A percentile compares a stretch with the other conserved stretches of the same genome.
These are phyloP conservation scores for Axinella damicornis DNA, from an alignment of 37 sponge, comb jelly and placozoan genomes.

Conservation along the genomic window DNA sequence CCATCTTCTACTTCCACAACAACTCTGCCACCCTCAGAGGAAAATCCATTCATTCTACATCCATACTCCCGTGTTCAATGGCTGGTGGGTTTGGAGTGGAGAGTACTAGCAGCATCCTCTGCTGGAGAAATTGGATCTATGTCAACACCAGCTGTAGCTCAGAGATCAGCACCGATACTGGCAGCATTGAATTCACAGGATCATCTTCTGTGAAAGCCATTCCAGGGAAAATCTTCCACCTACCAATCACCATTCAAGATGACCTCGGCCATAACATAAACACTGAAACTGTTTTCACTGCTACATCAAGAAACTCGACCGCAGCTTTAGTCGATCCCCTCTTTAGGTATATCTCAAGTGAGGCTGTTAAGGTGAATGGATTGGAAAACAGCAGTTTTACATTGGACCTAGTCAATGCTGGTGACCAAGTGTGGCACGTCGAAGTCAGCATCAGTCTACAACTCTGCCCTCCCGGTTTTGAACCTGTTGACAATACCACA, in stretches of 20 bases:
- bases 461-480: conserved; percentile 35
- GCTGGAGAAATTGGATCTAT: conserved; percentile 28
- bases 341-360: neutral
- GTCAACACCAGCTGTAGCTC: no score
- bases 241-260: conserved; percentile 36
- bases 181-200: neutral
- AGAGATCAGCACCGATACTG: neutral
- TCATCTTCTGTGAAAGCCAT: neutral
- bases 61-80: conserved; percentile 52
- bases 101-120: neutral
- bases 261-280: conserved; percentile 24
- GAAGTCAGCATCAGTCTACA: conserved; percentile 2
- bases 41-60: conserved; percentile 60
- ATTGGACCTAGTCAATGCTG: neutral
- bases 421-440: conserved; percentile 14
- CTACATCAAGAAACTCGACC: neutral
- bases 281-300: conserved; percentile 3
- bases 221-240: conserved; percentile 39
- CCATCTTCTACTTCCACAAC: conserved; percentile 33
- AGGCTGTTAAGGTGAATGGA: neutral
- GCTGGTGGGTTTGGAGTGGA: neutral
- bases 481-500: neutral
- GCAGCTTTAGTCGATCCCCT: neutral
- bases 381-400: neutral
- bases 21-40: conserved; percentile 25